Conservation (phyloP, 2,113 vertebrate genomes). For the Muntiacus reevesi region DNA sequence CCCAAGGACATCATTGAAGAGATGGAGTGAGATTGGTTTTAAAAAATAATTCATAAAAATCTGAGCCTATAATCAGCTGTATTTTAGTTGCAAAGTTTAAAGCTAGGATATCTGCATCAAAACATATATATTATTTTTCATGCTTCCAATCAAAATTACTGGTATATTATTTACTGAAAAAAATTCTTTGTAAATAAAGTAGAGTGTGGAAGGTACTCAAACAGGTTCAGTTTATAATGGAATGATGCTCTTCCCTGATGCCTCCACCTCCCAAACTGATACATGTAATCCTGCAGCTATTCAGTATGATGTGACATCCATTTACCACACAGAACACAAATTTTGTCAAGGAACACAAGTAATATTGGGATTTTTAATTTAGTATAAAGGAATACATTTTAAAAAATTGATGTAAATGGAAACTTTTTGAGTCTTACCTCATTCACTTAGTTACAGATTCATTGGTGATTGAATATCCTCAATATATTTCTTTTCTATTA, state of each 20-base stretch:
- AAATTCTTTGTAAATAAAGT: neutral
- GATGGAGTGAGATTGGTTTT: neutral
- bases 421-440: neutral
- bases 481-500: neutral
- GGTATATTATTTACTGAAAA: neutral
- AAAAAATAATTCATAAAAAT: conserved; percentile 39
- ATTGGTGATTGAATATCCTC: neutral
- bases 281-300: neutral
- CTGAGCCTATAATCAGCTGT: neutral
- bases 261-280: neutral
- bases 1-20: conserved; percentile 4
- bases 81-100: neutral
- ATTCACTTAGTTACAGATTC: neutral
- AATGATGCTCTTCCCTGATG: neutral
- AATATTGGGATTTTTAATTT: neutral
- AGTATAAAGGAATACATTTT: neutral
- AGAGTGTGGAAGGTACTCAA: neutral
- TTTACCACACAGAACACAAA: neutral
- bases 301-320: neutral
- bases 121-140: neutral
- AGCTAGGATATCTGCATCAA: neutral
- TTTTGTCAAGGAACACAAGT: neutral
- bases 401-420: neutral
- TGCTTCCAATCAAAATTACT: neutral
- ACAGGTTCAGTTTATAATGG: neutral